Percentiles rank a stretch among this genome's conserved stretches.
phyloP scores from a whole-genome alignment of 2,113 vertebrate species.

The Oxyruncus cristatus region DNA sequence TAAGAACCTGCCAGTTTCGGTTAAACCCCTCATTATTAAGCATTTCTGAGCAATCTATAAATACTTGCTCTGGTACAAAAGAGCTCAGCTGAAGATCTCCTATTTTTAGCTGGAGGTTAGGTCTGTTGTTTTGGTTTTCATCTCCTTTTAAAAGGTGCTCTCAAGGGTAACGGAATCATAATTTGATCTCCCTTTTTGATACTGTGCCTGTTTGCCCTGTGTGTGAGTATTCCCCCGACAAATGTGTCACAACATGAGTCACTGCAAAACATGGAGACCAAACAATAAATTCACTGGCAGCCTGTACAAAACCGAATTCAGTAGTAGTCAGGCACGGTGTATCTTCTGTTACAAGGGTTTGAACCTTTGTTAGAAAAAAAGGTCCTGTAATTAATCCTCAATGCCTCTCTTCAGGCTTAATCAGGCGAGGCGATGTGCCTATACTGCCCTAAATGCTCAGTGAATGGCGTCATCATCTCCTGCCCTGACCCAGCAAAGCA shows the following conservation, averaged over 20 bases:
- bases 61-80: not conserved
- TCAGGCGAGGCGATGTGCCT: not conserved
- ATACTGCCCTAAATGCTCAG: constrained; percentile 10
- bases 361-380: not conserved
- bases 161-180: constrained; percentile 24
- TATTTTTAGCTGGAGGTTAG: constrained; percentile 29
- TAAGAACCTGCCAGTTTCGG: not conserved
- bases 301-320: not conserved
- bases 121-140: not conserved
- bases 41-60: constrained; percentile 13
- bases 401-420: not conserved
- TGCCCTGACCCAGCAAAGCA: not conserved
- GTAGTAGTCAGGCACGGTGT: not conserved
- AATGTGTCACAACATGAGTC: not conserved
- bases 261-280: not conserved
- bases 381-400: not conserved
- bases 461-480: not conserved
- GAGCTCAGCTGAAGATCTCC: not conserved
- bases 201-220: not conserved
- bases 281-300: not conserved
- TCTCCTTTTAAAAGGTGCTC: not conserved
- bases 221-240: not conserved
- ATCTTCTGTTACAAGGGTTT: not conserved
- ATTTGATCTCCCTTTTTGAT: not conserved
- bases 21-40: not conserved